Conservation (phyloP, 2,113 vertebrate species). For the Hypocryptadius cinnamomeus region DNA sequence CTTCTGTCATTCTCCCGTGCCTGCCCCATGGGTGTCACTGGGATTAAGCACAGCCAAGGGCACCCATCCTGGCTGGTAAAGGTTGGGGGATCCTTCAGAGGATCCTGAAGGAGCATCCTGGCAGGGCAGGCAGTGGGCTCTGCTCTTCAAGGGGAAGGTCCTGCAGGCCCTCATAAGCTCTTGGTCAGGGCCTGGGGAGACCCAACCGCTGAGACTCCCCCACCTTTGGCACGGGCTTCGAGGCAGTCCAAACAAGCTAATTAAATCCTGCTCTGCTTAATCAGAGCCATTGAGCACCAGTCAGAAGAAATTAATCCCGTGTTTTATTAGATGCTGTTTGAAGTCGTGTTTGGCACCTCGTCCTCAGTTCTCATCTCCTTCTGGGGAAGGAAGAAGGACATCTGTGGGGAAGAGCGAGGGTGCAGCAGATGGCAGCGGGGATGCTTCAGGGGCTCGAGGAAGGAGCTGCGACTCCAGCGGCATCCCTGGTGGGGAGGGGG, state of each 20-base stretch:
- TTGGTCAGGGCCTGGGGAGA: not conserved
- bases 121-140: not conserved
- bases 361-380: slow-evolving; percentile 47
- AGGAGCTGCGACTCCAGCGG: slow-evolving; percentile 31
- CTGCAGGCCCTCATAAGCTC: not conserved
- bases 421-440: slow-evolving; percentile 48
- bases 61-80: not conserved
- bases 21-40: not conserved
- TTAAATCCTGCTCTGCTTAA: slow-evolving; percentile 57
- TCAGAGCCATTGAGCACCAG: slow-evolving; percentile 56
- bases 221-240: not conserved
- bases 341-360: slow-evolving; percentile 43
- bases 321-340: slow-evolving; percentile 56
- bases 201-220: not conserved
- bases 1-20: not conserved
- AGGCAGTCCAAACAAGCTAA: slow-evolving; percentile 47
- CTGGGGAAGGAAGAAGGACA: slow-evolving; percentile 62
- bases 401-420: slow-evolving; percentile 50
- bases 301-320: slow-evolving; percentile 52
- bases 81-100: not conserved
- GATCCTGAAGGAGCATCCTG: not conserved
- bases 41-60: not conserved
- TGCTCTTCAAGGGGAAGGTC: not conserved
- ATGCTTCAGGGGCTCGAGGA: slow-evolving; percentile 58
- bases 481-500: not conserved